phyloP scores from a whole-genome alignment of 2,113 vertebrate genomes.

The Albula glossodonta region DNA sequence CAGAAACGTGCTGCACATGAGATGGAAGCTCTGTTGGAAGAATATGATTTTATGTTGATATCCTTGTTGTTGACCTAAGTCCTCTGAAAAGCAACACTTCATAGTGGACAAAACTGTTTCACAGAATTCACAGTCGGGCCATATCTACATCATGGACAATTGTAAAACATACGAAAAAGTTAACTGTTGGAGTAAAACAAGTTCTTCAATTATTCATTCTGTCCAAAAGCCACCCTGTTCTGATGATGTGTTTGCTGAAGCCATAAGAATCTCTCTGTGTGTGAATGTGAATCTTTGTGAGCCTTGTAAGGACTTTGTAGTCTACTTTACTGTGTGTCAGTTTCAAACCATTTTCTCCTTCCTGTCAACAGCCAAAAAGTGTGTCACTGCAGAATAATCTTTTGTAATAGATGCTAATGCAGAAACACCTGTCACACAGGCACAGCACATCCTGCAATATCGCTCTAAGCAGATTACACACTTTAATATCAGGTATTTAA shows the following conservation, averaged over 20 bases:
- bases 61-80: not conserved
- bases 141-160: not conserved
- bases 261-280: not conserved
- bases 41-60: not conserved
- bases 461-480: conserved; percentile 88
- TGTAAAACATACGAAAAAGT: not conserved
- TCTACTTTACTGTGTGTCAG: conserved; percentile 45
- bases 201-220: not conserved
- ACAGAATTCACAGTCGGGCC: no score
- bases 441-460: conserved; percentile 87
- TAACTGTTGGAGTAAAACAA: not conserved
- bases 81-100: not conserved
- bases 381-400: conserved; percentile 55
- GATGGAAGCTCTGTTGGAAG: not conserved
- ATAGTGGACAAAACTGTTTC: no score
- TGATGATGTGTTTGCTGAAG: not conserved
- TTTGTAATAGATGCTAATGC: conserved; percentile 68
- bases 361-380: conserved; percentile 43
- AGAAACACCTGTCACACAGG: conserved; percentile 89
- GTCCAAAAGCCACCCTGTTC: no score
- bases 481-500: conserved; percentile 96
- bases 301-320: conserved; percentile 34
- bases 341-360: conserved; percentile 10
- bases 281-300: not conserved
- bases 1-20: not conserved